These are phyloP conservation scores for Hemistola chrysoprasaria DNA, from an alignment of 2,888 invertebrate species.

Conservation along the genomic window DNA sequence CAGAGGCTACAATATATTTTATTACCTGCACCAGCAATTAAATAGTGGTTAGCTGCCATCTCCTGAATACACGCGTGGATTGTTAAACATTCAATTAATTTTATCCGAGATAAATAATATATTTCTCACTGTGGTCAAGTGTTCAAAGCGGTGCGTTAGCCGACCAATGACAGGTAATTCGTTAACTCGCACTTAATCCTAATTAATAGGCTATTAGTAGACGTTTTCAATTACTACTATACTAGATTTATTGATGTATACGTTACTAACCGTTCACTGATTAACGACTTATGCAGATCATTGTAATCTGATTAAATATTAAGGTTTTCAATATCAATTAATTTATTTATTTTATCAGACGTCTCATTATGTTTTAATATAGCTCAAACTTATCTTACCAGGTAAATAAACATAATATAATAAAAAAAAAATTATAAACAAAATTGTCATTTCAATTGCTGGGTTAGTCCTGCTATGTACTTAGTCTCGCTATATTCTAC, in stretches of 20 bases:
- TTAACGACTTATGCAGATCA: conserved; percentile 47
- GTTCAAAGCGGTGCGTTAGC: conserved; percentile 43
- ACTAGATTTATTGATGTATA: conserved; percentile 59
- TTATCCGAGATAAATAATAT: conserved; percentile 15
- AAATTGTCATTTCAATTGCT: conserved; percentile 19
- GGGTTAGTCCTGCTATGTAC: too few species aligned
- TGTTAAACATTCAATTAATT: conserved; percentile 22
- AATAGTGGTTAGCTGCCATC: conserved; percentile 7
- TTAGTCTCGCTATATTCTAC: too few species aligned
- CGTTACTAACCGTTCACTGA: conserved; percentile 52
- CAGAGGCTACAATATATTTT: background rate
- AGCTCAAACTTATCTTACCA: too few species aligned
- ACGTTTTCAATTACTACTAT: conserved; percentile 72
- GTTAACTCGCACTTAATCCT: conserved; percentile 68
- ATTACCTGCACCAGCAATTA: background rate
- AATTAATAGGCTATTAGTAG: conserved; percentile 75
- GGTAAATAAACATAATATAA: too few species aligned
- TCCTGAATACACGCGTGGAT: conserved; percentile 10
- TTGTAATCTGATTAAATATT: conserved; percentile 53
- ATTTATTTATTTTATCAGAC: too few species aligned
- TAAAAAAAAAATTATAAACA: too few species aligned
- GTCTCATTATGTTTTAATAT: too few species aligned
- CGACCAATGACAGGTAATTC: conserved; percentile 58
- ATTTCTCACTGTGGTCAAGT: conserved; percentile 11
- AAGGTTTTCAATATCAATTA: conserved; percentile 32